These are phyloP conservation scores for Bradypus variegatus DNA, from an alignment of 2,797 vertebrate genomes.

Conservation along the genomic window DNA sequence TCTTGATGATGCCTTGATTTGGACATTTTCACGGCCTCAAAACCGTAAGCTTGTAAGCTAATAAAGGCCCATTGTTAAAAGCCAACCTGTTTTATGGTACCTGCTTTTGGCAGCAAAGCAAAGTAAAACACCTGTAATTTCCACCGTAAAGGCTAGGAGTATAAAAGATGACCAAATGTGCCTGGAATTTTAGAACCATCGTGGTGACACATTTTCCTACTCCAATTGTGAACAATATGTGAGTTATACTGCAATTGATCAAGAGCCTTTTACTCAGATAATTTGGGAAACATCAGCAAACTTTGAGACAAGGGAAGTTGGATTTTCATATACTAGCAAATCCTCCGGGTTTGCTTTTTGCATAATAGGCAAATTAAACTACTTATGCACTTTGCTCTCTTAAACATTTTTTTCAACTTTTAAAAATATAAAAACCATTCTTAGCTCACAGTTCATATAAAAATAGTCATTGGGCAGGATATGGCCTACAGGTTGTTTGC, in stretches of 20 bases:
- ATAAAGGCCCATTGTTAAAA: too few relatives aligned
- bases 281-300: neutral
- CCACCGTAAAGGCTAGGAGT: neutral
- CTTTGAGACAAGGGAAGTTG: neutral
- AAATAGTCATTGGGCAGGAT: neutral
- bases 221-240: fast-evolving
- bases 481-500: too few relatives aligned
- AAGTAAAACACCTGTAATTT: neutral
- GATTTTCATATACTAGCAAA: neutral
- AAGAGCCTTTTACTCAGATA: neutral
- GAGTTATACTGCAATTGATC: neutral
- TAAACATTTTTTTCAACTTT: neutral
- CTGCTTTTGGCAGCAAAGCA: too few relatives aligned
- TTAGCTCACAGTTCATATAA: neutral
- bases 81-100: too few relatives aligned
- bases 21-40: too few relatives aligned
- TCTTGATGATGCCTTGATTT: too few relatives aligned
- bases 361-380: neutral
- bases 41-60: too few relatives aligned
- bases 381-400: neutral
- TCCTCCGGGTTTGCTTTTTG: neutral
- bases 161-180: neutral
- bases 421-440: neutral
- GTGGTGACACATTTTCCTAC: neutral
- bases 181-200: neutral